These are phyloP conservation scores for Watsonalla binaria DNA, from an alignment of 2,888 invertebrate species.

Conservation along the genomic window DNA sequence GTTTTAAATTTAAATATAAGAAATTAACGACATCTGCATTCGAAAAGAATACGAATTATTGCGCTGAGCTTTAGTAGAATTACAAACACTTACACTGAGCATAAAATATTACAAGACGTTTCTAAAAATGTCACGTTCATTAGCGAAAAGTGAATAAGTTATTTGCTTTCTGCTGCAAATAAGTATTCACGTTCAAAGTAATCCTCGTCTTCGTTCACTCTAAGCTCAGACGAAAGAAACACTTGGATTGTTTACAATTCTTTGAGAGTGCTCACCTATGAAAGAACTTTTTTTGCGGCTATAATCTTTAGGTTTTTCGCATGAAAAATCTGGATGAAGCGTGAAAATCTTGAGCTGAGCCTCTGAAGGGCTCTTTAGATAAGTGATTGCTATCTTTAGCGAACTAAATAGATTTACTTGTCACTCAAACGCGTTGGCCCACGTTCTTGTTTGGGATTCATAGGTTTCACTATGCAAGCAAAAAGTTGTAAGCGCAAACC, in stretches of 20 bases:
- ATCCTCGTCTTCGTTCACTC: not conserved
- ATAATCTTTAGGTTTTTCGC: not conserved
- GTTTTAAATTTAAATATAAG: conserved; percentile 49
- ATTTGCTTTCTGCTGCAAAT: not conserved
- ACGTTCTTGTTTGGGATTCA: not conserved
- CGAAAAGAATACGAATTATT: conserved; percentile 1
- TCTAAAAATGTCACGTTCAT: not conserved
- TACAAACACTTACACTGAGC: not conserved
- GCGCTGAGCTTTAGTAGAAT: conserved; percentile 23
- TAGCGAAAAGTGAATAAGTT: not conserved
- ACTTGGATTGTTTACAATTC: not conserved
- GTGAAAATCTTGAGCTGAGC: not conserved
- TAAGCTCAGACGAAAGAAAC: not conserved
- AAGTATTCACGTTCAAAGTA: not conserved
- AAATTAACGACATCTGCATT: conserved; percentile 29
- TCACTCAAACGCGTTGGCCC: not conserved
- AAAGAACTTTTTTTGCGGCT: not conserved
- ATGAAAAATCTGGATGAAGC: not conserved
- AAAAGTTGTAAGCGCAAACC: not conserved
- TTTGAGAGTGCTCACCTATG: not conserved
- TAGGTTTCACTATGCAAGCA: not conserved
- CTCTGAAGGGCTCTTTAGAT: not conserved
- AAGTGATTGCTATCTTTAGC: not conserved
- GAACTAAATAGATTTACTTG: not conserved
- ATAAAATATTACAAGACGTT: not conserved